Evolutionary conservation across 2,888 invertebrate genomes (phyloP).

Genomic region (Crioceris asparagi): DNA sequence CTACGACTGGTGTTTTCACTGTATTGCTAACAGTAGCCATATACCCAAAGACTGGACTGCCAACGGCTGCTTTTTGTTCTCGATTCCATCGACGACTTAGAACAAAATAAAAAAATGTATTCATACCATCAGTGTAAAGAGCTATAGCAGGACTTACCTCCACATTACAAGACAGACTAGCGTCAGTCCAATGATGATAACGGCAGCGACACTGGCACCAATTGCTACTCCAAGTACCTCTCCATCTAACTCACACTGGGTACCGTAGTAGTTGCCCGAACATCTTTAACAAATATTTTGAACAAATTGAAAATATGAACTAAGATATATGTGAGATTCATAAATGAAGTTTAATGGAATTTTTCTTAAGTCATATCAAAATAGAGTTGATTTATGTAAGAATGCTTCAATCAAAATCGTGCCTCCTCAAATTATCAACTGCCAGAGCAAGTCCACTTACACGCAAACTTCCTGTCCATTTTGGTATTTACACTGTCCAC

Average conservation of each 20-base stretch:
- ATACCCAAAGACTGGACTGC: constrained; percentile 79
- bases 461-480: constrained; percentile 66
- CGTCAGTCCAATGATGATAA: constrained; percentile 79
- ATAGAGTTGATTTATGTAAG: too few species aligned
- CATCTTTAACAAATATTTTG: constrained; percentile 46
- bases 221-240: constrained; percentile 86
- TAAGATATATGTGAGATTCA: too few species aligned
- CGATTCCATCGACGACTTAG: constrained; percentile 78
- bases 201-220: constrained; percentile 79
- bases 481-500: constrained; percentile 72
- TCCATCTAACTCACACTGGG: constrained; percentile 82
- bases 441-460: too few species aligned
- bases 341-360: too few species aligned
- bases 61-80: constrained; percentile 71
- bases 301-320: too few species aligned
- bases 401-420: too few species aligned
- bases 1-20: constrained; percentile 59
- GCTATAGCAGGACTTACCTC: constrained; percentile 49
- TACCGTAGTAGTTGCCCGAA: constrained; percentile 77
- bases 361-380: too few species aligned
- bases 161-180: constrained; percentile 80
- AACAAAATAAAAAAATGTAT: constrained; percentile 13
- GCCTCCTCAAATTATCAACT: too few species aligned
- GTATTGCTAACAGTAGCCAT: constrained; percentile 63
- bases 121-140: constrained; percentile 3